Base-by-base conservation (phyloP, 2,888 invertebrate genomes). In the Spodoptera littoralis region DNA sequence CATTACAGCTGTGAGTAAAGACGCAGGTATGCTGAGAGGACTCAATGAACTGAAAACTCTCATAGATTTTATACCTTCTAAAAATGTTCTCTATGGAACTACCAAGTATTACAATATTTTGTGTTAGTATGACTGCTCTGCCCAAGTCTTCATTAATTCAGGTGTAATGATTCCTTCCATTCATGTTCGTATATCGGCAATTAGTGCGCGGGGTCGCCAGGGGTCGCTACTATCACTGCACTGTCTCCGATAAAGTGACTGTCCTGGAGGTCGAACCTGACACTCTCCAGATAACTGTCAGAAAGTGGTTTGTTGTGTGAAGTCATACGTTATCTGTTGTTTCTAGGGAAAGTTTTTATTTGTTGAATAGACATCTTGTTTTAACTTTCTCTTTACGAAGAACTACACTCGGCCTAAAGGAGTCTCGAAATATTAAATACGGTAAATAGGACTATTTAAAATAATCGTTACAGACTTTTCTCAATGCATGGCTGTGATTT, bases 231-330 rank as follows among this genome's bases (percentile, higher is more conserved):
- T 0, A 3, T 12, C 50, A 11, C n/a, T 6, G 41, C 12, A 12
- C 44, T 13, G 55, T 48, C 51, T 62, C n/a, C 42, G 45, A 62
- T 55, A 55, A 51, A 11, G 11, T 12, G n/a, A 51, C 52, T 4
- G 11, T 12, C 2, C 46, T 4, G 13, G 30, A 47, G 55, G 68
- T 47, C 50, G 47, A n/a, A n/a, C 0, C 18, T 27, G 24, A 44
- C 55, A 12, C 11, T 11, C 9, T 5, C 1, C 6, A 41, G 27
- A 63, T 44, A 45, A 30, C 0, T 11, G 12, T 13, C 13, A 24
- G 1, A 44, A 43, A 63, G 41, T 46, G 6, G 9, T 11, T 18
- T 46, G 49, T 53, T 30, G 4, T 9, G 1, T 51, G 44, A 42
- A 9, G 24, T 49, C 18, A 45, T 45, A 18, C 1, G 13, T 27